Evolutionary conservation across 2,888 invertebrate species (phyloP).

Genomic region (Onthophagus sagittarius): DNA sequence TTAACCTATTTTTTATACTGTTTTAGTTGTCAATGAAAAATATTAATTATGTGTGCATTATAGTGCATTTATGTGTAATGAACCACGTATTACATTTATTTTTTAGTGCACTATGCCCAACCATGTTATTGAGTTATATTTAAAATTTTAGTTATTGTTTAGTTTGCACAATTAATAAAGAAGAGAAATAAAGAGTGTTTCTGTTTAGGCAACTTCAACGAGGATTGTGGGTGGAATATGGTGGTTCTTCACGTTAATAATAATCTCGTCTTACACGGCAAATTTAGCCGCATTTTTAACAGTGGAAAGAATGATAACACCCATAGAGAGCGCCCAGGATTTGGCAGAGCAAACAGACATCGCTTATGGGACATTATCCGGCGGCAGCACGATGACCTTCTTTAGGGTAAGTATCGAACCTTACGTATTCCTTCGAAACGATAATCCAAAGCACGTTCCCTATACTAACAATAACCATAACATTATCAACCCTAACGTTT

Average conservation of each 20-base stretch:
- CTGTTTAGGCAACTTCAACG: conserved; percentile 61
- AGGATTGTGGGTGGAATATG: conserved; percentile 82
- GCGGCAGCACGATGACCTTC: conserved; percentile 86
- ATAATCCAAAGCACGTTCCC: background rate
- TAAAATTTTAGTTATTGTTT: too few species aligned
- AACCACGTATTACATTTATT: too few species aligned
- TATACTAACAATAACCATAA: background rate
- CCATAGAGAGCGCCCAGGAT: conserved; percentile 82
- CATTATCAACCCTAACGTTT: background rate
- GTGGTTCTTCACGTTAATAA: conserved; percentile 92
- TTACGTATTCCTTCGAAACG: background rate
- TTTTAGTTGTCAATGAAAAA: too few species aligned
- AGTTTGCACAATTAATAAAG: too few species aligned
- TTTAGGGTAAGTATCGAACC: conserved; percentile 62
- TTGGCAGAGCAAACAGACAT: conserved; percentile 78
- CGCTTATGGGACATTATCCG: conserved; percentile 75
- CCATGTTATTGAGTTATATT: too few species aligned
- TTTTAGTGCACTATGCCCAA: too few species aligned
- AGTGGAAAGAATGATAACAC: conserved; percentile 83
- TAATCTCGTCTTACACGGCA: conserved; percentile 88
- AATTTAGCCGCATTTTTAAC: conserved; percentile 89
- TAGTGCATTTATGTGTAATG: too few species aligned
- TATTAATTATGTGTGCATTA: too few species aligned
- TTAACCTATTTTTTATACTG: too few species aligned
- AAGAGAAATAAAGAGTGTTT: background rate